These are phyloP conservation scores for Pentalonia nigronervosa DNA, from an alignment of 1,140 invertebrate species.

Conservation along the genomic window DNA sequence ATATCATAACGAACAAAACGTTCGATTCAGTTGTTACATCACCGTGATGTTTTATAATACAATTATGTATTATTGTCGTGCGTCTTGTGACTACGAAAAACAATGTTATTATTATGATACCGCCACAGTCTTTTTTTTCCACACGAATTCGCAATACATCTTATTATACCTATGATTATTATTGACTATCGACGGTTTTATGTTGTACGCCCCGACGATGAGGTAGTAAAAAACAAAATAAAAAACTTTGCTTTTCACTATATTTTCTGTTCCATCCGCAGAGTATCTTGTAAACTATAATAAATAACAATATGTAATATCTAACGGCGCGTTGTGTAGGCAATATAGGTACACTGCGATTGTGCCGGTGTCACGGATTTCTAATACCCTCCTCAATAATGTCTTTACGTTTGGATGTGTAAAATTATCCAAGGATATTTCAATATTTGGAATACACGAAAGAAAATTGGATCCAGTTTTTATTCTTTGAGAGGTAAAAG, in stretches of 20 bases:
- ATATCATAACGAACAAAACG: neutral
- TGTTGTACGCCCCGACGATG: neutral
- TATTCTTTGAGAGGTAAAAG: no score
- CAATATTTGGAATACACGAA: neutral
- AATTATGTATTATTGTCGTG: neutral
- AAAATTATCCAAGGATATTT: neutral
- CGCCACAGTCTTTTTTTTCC: neutral
- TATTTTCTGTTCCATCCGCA: neutral
- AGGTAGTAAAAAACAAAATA: no score
- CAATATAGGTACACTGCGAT: neutral
- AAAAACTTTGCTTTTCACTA: no score
- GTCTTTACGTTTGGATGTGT: neutral
- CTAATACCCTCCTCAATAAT: no score
- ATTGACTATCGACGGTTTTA: neutral
- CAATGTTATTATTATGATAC: neutral
- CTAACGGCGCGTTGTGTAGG: neutral
- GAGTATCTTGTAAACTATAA: neutral
- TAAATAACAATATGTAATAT: neutral
- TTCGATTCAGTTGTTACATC: constrained; percentile 4
- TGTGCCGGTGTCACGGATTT: neutral
- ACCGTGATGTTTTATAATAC: neutral
- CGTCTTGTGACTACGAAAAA: neutral
- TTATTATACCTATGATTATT: neutral
- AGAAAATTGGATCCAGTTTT: no score
- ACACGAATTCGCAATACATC: neutral